Percentiles rank a stretch among this genome's conserved stretches.
Conservation (phyloP, 2,797 vertebrate species). For the Rhinoraja longicauda region DNA sequence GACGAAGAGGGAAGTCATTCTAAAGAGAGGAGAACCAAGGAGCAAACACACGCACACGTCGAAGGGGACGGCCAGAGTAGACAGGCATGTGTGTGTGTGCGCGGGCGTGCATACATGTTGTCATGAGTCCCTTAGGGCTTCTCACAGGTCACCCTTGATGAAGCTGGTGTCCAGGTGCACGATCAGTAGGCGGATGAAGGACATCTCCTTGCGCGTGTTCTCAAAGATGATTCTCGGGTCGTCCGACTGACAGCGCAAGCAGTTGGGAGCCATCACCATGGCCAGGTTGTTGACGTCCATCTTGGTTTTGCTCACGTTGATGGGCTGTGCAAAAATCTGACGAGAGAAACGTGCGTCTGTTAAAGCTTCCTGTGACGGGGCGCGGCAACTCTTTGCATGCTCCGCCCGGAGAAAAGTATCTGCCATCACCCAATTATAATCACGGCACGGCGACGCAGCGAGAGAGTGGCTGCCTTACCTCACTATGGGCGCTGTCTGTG, state of each 20-base stretch:
- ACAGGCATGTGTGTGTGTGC: no score
- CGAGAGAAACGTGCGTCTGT: neutral
- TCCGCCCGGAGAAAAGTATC: no score
- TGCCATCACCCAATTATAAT: no score
- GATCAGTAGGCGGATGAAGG: slow-evolving; percentile 83
- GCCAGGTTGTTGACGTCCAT: slow-evolving; percentile 92
- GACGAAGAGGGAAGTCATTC: neutral
- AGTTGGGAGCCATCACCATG: slow-evolving; percentile 93
- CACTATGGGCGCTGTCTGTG: no score
- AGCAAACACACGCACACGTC: neutral
- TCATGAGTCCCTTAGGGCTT: neutral
- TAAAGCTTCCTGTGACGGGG: neutral
- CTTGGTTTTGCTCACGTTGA: slow-evolving; percentile 81
- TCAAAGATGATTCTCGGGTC: slow-evolving; percentile 84
- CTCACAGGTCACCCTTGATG: slow-evolving; percentile 72
- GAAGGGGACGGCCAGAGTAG: neutral
- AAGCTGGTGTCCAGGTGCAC: slow-evolving; percentile 82
- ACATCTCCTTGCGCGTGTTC: slow-evolving; percentile 89
- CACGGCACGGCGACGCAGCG: no score
- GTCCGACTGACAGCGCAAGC: slow-evolving; percentile 80
- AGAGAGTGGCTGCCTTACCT: no score
- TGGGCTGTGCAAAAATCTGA: slow-evolving; percentile 82
- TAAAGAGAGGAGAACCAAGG: neutral
- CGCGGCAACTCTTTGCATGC: no score
- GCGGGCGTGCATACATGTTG: no score